These are phyloP conservation scores for Diabrotica balteata DNA, from an alignment of 2,888 invertebrate genomes.

Conservation along the genomic window DNA sequence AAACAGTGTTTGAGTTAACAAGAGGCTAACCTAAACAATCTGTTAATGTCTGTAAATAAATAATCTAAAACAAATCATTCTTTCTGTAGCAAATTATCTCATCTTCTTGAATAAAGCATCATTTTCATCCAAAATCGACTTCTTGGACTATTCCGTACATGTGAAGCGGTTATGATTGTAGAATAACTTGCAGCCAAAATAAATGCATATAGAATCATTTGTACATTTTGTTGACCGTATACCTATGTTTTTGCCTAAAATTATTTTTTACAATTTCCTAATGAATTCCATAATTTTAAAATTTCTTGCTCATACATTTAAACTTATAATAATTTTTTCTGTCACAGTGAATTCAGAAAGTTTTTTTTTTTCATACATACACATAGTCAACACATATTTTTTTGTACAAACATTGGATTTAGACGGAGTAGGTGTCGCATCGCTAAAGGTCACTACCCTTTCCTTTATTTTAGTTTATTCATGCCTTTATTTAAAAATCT, in stretches of 20 bases:
- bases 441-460: neutral
- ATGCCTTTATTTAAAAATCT: too few relatives aligned
- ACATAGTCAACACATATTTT: conserved; percentile 51
- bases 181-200: conserved; percentile 46
- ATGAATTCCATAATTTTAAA: conserved; percentile 31
- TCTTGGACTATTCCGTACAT: conserved; percentile 7
- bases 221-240: conserved; percentile 60
- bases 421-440: conserved; percentile 25
- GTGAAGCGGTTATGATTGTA: conserved; percentile 42
- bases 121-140: neutral
- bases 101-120: too few relatives aligned
- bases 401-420: conserved; percentile 46
- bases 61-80: too few relatives aligned
- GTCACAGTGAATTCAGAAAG: conserved; percentile 36
- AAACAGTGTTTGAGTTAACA: too few relatives aligned
- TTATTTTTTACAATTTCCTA: conserved; percentile 50
- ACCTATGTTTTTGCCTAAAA: conserved; percentile 51
- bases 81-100: too few relatives aligned
- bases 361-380: conserved; percentile 39
- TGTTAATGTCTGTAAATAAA: too few relatives aligned
- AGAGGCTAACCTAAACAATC: too few relatives aligned
- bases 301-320: conserved; percentile 38
- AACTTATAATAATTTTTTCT: conserved; percentile 28
- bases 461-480: too few relatives aligned
- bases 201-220: conserved; percentile 46